Evolutionary conservation across 2,888 invertebrate species (phyloP).

Genomic region (Drosophila fungiperda): DNA sequence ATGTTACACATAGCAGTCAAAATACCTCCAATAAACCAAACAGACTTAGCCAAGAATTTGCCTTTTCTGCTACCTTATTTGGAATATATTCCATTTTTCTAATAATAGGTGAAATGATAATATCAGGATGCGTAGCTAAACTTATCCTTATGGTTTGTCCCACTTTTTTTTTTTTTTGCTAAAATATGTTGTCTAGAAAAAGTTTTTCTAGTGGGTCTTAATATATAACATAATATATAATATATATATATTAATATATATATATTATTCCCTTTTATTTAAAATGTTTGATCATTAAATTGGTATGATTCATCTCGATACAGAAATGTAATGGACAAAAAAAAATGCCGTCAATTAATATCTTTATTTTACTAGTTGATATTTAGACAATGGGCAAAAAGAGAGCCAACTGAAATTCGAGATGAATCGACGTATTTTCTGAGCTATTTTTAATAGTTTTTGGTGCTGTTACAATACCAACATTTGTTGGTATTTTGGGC

Average conservation of each 20-base stretch:
- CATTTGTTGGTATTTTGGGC: constrained; percentile 1
- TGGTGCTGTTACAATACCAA: constrained; percentile 17
- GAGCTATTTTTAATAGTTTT: neutral
- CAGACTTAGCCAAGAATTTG: neutral
- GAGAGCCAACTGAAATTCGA: neutral
- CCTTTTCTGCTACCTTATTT: neutral
- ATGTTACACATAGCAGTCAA: neutral
- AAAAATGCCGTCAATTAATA: neutral
- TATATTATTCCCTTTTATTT: no score
- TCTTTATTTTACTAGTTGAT: no score
- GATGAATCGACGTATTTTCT: neutral
- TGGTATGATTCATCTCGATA: neutral
- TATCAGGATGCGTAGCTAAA: neutral
- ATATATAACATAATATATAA: no score
- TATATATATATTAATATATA: no score
- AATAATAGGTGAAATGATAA: neutral
- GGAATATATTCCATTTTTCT: neutral
- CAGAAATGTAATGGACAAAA: neutral
- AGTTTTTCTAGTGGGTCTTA: no score
- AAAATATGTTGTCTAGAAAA: no score
- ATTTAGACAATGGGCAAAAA: neutral
- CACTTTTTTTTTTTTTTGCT: no score
- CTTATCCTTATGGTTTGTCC: neutral
- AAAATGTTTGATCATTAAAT: no score
- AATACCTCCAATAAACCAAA: neutral